Percentiles rank a stretch among this genome's conserved stretches.
These are phyloP conservation scores for Acanthisitta chloris DNA, from an alignment of 2,113 vertebrate species.

Conservation along the genomic window DNA sequence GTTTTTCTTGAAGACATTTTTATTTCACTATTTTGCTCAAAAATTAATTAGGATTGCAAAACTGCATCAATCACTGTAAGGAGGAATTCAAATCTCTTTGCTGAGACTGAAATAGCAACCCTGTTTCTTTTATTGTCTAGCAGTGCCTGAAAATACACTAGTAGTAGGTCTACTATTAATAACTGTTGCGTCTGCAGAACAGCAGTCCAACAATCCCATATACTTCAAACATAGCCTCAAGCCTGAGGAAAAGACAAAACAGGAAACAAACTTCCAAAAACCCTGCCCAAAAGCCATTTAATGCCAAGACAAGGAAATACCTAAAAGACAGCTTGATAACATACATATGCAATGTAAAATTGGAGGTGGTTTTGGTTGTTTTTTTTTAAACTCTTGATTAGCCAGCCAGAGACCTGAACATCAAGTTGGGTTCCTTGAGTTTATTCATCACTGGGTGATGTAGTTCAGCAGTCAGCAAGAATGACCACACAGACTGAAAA, in stretches of 20 bases:
- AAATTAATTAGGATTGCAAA: background rate
- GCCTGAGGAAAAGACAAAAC: background rate
- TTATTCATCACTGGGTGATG: background rate
- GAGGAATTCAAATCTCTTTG: background rate
- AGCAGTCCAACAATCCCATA: no score
- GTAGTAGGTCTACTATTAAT: background rate
- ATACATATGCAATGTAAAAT: background rate
- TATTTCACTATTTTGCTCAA: background rate
- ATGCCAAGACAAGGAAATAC: background rate
- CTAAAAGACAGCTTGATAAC: background rate
- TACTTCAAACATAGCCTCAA: background rate
- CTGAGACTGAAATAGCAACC: background rate
- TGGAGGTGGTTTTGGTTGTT: fast-evolving
- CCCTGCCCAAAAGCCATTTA: background rate
- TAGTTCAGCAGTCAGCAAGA: background rate
- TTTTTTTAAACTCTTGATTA: background rate
- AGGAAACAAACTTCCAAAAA: background rate
- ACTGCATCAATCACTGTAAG: background rate
- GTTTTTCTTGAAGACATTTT: background rate
- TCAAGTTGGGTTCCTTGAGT: background rate
- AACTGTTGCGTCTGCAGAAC: background rate
- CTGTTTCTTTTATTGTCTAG: background rate
- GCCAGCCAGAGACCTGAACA: background rate
- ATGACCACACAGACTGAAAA: background rate
- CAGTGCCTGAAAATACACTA: background rate